Base-by-base conservation (phyloP, 1,140 invertebrate species). In the Cydia pomonella region DNA sequence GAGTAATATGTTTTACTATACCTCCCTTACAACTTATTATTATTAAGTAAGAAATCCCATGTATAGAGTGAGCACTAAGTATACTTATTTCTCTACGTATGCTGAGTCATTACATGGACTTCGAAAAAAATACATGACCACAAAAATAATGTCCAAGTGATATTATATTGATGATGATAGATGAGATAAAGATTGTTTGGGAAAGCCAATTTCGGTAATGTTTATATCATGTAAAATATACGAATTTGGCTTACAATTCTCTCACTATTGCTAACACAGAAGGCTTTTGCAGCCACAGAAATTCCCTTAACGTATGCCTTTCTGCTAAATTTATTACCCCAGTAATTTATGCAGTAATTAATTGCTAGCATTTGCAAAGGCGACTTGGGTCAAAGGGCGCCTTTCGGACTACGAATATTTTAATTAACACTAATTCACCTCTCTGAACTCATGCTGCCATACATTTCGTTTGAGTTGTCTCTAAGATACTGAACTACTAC, bases 291-390 rank as follows among this genome's bases (percentile, higher is more conserved):
- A 50, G 47, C 21, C 53, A 1, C 53, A 23, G 53, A 59, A 59
- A 59, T 59, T 18, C 53, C 21, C 21, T 59, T n/a, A 23, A 59
- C 53, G 16, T 59, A 59, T 59, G 53, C 53, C 53, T 50, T 50
- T n/a, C 47, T 50, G 53, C 53, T 59, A 10, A 59, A 59, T 59
- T 59, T 59, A 59, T 59, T 59, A 59, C 53, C 53, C 3, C 53
- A 59, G 53, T 59, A 59, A 59, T 59, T 59, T 59, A 59, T 59
- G 53, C 53, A 59, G 21, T 59, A 59, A 59, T 59, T 59, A 59
- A 59, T 59, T 59, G 53, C 53, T 59, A 59, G 53, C 53, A 59
- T 59, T 59, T 59, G 53, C 53, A 59, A 59, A 59, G 53, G 53
- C 53, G 53, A 59, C 53, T 59, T n/a, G 21, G 53, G 53, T 59